Evolutionary conservation across 2,113 vertebrate species (phyloP).

Genomic region (Actenoides hombroni): DNA sequence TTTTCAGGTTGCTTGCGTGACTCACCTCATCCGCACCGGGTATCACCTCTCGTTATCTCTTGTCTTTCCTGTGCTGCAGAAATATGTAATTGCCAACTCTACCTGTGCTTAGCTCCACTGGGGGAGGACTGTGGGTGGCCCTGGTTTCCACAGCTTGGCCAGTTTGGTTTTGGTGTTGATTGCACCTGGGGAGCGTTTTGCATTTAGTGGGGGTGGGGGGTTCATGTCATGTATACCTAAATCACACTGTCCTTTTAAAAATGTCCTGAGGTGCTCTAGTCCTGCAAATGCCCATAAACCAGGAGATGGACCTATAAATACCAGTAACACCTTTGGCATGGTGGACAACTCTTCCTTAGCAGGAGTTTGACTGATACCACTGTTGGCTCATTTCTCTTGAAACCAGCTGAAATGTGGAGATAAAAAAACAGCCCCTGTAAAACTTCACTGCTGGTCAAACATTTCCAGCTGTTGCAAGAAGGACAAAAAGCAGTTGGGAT

Average conservation of each 20-base stretch:
- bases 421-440: neutral
- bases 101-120: neutral
- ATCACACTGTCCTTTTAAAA: neutral
- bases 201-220: neutral
- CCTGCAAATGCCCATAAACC: neutral
- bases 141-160: neutral
- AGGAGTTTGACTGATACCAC: neutral
- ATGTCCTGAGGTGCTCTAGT: neutral
- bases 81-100: conserved; percentile 18
- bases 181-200: neutral
- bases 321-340: fast-evolving
- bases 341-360: neutral
- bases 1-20: neutral
- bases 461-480: neutral
- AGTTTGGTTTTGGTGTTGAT: neutral
- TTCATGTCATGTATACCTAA: neutral
- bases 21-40: neutral
- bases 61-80: neutral
- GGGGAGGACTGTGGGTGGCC: conserved; percentile 14
- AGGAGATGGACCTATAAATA: neutral
- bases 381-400: fast-evolving
- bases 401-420: fast-evolving
- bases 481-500: neutral
- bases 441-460: neutral
- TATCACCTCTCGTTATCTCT: neutral